Conservation (phyloP, 2,888 invertebrate species). For the Leucophenga maculata region DNA sequence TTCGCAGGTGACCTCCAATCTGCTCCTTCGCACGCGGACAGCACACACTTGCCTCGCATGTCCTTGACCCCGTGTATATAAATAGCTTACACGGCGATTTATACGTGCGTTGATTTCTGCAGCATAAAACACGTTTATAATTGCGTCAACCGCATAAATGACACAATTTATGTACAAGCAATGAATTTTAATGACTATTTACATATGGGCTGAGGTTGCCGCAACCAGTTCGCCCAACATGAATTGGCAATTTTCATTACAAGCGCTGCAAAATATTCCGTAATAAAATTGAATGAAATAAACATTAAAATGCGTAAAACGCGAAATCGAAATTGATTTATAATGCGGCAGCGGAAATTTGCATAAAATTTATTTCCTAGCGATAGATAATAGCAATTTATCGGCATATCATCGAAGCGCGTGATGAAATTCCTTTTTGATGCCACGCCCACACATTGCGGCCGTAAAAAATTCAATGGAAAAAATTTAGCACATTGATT, state of each 20-base stretch:
- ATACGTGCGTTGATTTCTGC: slow-evolving; percentile 28
- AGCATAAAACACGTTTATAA: slow-evolving; percentile 43
- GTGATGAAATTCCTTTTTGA: neutral
- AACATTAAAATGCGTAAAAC: neutral
- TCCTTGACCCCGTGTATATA: slow-evolving; percentile 54
- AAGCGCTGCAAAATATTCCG: neutral
- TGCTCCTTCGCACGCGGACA: too few relatives aligned
- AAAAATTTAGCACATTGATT: neutral
- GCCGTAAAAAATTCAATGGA: too few relatives aligned
- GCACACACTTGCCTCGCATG: slow-evolving; percentile 5
- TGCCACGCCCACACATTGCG: too few relatives aligned
- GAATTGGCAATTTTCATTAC: slow-evolving; percentile 13
- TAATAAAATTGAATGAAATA: neutral
- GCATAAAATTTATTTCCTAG: slow-evolving; percentile 5
- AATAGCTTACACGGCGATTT: slow-evolving; percentile 20
- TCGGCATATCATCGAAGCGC: neutral
- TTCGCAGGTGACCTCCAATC: too few relatives aligned
- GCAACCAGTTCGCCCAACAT: neutral
- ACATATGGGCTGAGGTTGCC: neutral
- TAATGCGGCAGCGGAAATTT: slow-evolving; percentile 12
- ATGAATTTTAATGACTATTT: slow-evolving; percentile 52
- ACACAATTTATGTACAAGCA: slow-evolving; percentile 47
- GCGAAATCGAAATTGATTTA: slow-evolving; percentile 17
- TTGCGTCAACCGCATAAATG: slow-evolving; percentile 50
- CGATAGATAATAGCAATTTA: slow-evolving; percentile 14